Percentiles rank a stretch among this genome's conserved stretches.
Conservation (phyloP, 2,888 invertebrate species). For the Drosophila demipolita region DNA sequence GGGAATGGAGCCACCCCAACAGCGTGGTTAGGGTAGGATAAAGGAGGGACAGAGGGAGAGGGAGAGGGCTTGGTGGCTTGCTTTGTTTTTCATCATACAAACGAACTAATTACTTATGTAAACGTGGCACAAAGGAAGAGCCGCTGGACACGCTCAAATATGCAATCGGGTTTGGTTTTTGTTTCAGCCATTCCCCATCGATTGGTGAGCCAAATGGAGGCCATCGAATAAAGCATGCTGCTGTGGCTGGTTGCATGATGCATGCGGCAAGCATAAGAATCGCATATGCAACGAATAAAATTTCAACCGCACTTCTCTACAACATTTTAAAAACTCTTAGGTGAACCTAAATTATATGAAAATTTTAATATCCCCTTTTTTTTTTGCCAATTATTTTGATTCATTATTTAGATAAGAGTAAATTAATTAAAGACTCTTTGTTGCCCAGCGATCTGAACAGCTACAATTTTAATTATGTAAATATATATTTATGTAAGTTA, state of each 20-base stretch:
- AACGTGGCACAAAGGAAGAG: constrained; percentile 33
- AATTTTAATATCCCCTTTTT: not conserved
- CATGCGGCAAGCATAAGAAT: not conserved
- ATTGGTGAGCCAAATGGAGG: constrained; percentile 45
- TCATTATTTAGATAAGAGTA: not conserved
- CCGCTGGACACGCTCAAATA: constrained; percentile 34
- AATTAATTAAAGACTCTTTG: not conserved
- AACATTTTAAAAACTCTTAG: not conserved
- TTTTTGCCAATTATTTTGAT: not conserved
- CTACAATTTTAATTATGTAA: not conserved
- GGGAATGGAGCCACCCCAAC: not conserved
- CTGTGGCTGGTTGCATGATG: not conserved
- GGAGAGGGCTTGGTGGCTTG: not conserved
- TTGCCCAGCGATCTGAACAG: not conserved
- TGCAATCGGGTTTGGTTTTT: constrained; percentile 30
- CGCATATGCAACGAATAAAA: constrained; percentile 6
- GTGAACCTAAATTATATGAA: no score
- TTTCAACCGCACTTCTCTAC: not conserved
- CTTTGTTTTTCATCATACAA: constrained; percentile 22
- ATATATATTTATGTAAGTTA: not conserved
- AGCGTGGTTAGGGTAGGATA: not conserved
- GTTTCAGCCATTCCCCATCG: constrained; percentile 58
- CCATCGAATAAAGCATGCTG: not conserved
- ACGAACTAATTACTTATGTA: constrained; percentile 72
- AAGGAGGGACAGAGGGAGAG: not conserved